Evolutionary conservation across 2,797 vertebrate species (phyloP).

Genomic region (Sebastes hubbsi): DNA sequence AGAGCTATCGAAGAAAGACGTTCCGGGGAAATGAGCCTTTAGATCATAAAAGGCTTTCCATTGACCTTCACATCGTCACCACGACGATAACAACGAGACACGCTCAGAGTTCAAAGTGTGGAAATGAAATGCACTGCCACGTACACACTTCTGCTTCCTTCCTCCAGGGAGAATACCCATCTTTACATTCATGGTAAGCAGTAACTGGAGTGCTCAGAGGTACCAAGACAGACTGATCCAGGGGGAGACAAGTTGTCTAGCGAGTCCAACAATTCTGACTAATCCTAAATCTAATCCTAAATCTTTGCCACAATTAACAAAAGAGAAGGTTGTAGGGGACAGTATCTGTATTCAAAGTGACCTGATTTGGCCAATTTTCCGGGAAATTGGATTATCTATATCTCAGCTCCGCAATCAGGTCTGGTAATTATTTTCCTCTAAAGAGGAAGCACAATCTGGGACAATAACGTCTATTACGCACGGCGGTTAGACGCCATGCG

Average conservation of each 20-base stretch:
- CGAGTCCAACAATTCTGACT: background rate
- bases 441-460: background rate
- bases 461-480: background rate
- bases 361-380: constrained; percentile 22
- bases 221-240: background rate
- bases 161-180: background rate
- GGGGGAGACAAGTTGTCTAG: background rate
- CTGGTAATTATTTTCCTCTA: background rate
- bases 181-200: background rate
- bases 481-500: no score
- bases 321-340: background rate
- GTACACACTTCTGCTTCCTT: background rate
- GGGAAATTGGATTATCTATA: constrained; percentile 19
- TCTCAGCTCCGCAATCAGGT: background rate
- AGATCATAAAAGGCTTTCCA: background rate
- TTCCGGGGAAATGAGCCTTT: constrained; percentile 8
- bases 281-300: background rate
- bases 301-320: background rate
- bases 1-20: background rate
- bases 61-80: background rate
- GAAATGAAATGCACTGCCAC: background rate
- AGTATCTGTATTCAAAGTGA: background rate
- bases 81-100: background rate
- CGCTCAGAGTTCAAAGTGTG: background rate
- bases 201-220: background rate